These are phyloP conservation scores for Oscheius sp. DNA, from an alignment of 1,140 invertebrate species.

Conservation along the genomic window DNA sequence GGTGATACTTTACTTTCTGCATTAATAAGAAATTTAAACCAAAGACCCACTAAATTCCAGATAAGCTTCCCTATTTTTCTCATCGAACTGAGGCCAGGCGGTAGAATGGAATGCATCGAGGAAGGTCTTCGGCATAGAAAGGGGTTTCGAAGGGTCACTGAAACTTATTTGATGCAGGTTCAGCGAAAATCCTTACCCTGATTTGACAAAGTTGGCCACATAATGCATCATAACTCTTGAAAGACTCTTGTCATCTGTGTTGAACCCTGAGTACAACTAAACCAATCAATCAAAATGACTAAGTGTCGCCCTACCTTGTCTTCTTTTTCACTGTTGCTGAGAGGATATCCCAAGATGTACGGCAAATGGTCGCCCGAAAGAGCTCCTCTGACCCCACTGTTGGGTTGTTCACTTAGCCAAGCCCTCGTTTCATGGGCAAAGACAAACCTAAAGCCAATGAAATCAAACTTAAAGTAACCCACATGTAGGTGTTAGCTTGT, in stretches of 20 bases:
- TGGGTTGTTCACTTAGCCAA: slow-evolving; percentile 84
- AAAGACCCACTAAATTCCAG: slow-evolving; percentile 53
- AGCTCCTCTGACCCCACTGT: slow-evolving; percentile 73
- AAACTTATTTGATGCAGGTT: background rate
- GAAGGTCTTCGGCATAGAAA: slow-evolving; percentile 48
- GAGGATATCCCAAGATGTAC: slow-evolving; percentile 84
- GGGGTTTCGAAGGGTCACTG: slow-evolving; percentile 56
- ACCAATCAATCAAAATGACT: background rate
- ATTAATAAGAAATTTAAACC: background rate
- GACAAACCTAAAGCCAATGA: slow-evolving; percentile 46
- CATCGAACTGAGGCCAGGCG: slow-evolving; percentile 57
- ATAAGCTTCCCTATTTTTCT: slow-evolving; percentile 55
- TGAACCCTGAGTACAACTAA: slow-evolving; percentile 70
- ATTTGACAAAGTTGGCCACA: slow-evolving; percentile 92
- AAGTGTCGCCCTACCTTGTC: slow-evolving; percentile 26
- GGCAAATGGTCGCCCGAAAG: slow-evolving; percentile 88
- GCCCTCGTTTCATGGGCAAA: slow-evolving; percentile 70
- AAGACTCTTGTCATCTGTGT: slow-evolving; percentile 79
- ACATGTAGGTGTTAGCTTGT: slow-evolving; percentile 75
- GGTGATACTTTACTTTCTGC: background rate
- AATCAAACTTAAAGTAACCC: slow-evolving; percentile 64
- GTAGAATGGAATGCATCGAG: slow-evolving; percentile 52
- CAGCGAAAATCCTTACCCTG: slow-evolving; percentile 74
- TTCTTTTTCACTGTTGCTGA: slow-evolving; percentile 66
- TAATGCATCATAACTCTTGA: slow-evolving; percentile 89